These are phyloP conservation scores for Chaetorhynchus papuensis DNA, from an alignment of 2,113 vertebrate species.

Conservation along the genomic window DNA sequence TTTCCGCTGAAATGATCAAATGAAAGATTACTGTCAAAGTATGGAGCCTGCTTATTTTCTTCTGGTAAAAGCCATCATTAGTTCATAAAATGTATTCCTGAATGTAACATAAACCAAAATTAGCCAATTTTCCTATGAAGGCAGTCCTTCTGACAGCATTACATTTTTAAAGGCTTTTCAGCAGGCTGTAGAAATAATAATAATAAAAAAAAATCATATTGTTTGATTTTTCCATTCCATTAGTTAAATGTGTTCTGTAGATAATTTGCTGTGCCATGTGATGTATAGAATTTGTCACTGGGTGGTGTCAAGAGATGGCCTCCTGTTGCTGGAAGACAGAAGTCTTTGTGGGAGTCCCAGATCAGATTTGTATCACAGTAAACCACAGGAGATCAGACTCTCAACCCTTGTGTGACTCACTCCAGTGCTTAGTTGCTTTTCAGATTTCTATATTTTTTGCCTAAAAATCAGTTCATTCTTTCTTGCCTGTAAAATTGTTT, in stretches of 20 bases:
- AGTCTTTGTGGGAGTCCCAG: background rate
- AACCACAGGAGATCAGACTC: background rate
- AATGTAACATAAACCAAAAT: background rate
- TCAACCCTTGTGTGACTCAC: background rate
- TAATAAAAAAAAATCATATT: background rate
- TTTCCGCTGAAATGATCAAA: constrained; percentile 38
- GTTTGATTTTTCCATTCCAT: background rate
- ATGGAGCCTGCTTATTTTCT: background rate
- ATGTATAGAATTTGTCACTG: background rate
- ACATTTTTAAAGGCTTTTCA: background rate
- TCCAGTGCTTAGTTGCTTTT: background rate
- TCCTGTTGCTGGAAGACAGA: background rate
- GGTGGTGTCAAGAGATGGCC: background rate
- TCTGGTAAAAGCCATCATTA: constrained; percentile 15
- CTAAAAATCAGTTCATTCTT: background rate
- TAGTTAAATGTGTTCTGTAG: background rate
- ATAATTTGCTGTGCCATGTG: background rate
- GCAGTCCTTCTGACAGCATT: background rate
- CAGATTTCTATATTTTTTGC: background rate
- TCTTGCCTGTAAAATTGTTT: background rate
- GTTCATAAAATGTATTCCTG: constrained; percentile 9
- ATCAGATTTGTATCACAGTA: background rate
- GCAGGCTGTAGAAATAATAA: background rate
- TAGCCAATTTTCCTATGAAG: background rate
- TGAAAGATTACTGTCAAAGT: constrained; percentile 1